Percentiles rank a stretch among this genome's conserved stretches.
Evolutionary conservation across 2,888 invertebrate species (phyloP).

Genomic region (Hofmannophila pseudospretella): DNA sequence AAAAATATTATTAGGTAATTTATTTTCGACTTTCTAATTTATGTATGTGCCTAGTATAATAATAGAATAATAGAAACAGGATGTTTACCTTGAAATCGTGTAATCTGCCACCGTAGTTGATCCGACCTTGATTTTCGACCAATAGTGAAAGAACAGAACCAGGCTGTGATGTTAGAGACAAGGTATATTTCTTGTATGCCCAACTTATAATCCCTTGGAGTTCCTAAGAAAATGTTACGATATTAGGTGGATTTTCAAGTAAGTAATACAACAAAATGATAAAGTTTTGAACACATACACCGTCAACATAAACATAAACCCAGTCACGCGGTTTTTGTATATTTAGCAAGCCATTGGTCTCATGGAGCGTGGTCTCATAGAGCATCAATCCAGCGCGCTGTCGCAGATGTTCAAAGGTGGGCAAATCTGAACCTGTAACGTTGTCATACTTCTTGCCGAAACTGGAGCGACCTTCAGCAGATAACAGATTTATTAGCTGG

Average conservation of each 20-base stretch:
- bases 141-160: conserved; percentile 70
- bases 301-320: conserved; percentile 82
- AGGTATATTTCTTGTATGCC: conserved; percentile 54
- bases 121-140: conserved; percentile 90
- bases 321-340: conserved; percentile 81
- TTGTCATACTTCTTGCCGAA: conserved; percentile 47
- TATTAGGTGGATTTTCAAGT: too few relatives aligned
- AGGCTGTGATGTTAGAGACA: conserved; percentile 55
- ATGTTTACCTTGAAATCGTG: conserved; percentile 71
- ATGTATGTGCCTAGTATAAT: background rate
- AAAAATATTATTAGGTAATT: background rate
- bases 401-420: conserved; percentile 80
- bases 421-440: conserved; percentile 53
- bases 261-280: too few relatives aligned
- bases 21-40: background rate
- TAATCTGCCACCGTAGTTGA: conserved; percentile 80
- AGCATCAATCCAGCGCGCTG: conserved; percentile 80
- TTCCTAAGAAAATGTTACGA: conserved; percentile 38
- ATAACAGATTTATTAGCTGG: conserved; percentile 67
- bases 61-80: too few relatives aligned
- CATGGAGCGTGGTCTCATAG: conserved; percentile 75
- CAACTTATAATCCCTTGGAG: conserved; percentile 72
- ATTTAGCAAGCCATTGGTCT: conserved; percentile 53
- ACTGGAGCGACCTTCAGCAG: conserved; percentile 40
- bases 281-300: conserved; percentile 56